Percentiles rank a stretch among this genome's conserved stretches.
These are phyloP conservation scores for Heliconius ismenius DNA, from an alignment of 2,888 invertebrate species.

Conservation along the genomic window DNA sequence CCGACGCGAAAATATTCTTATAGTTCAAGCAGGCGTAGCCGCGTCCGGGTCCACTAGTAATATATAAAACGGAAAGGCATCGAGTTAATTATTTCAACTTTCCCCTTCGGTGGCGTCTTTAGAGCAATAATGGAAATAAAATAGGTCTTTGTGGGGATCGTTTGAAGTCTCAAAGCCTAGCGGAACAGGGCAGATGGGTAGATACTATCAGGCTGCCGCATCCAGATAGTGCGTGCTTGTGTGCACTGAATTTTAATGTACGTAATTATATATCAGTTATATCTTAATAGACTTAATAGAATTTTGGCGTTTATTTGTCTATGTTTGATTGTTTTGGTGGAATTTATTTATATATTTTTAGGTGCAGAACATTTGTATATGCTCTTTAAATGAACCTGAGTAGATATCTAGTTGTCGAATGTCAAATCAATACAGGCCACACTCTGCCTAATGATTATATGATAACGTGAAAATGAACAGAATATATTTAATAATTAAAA, in stretches of 20 bases:
- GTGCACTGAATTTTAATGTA: slow-evolving; percentile 72
- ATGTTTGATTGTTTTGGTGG: neutral
- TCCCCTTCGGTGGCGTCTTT: slow-evolving; percentile 45
- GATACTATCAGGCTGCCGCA: slow-evolving; percentile 75
- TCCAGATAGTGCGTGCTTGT: slow-evolving; percentile 67
- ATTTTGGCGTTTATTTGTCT: slow-evolving; percentile 5
- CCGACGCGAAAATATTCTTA: too few species aligned
- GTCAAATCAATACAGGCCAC: neutral
- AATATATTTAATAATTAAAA: neutral
- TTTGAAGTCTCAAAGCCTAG: slow-evolving; percentile 70
- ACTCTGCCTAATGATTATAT: neutral
- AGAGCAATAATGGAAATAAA: slow-evolving; percentile 58
- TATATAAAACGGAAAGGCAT: slow-evolving; percentile 26
- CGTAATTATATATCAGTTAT: slow-evolving; percentile 35
- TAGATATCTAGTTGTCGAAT: neutral
- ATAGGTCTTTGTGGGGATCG: slow-evolving; percentile 62
- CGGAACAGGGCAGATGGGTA: slow-evolving; percentile 53
- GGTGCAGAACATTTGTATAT: neutral
- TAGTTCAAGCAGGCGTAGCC: too few species aligned
- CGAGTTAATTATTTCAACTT: slow-evolving; percentile 34
- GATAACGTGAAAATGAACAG: neutral
- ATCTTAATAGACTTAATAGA: slow-evolving; percentile 24
- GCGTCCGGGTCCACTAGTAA: too few species aligned
- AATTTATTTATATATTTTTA: neutral
- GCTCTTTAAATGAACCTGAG: neutral